A percentile compares a stretch with the other conserved stretches of the same genome.
phyloP scores from a whole-genome alignment of 2,888 invertebrate genomes.

The Myathropa florea region DNA sequence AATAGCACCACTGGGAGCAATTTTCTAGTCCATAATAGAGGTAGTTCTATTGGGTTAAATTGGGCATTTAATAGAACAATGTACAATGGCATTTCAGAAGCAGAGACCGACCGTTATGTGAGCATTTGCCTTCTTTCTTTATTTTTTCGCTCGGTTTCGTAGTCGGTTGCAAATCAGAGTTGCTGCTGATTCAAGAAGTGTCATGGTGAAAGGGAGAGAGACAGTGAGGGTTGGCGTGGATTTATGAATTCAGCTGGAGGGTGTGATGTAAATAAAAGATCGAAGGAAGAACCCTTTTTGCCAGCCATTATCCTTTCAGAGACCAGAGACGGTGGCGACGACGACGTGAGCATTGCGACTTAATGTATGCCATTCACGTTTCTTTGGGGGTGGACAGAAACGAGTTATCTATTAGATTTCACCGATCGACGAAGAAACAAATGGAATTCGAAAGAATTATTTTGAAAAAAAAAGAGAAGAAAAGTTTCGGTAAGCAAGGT shows the following conservation, averaged over 20 bases:
- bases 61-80: conserved; percentile 68
- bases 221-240: neutral
- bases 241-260: conserved; percentile 40
- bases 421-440: conserved; percentile 8
- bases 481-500: neutral
- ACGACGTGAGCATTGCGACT: conserved; percentile 34
- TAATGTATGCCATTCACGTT: conserved; percentile 31
- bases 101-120: conserved; percentile 20
- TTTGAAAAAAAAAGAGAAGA: neutral
- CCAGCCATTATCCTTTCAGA: conserved; percentile 19
- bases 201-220: conserved; percentile 14
- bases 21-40: conserved; percentile 65
- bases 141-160: neutral
- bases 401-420: conserved; percentile 10
- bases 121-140: neutral
- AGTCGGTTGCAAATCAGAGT: conserved; percentile 44
- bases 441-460: conserved; percentile 12
- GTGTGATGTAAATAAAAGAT: conserved; percentile 64
- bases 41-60: conserved; percentile 70
- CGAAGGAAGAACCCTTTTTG: conserved; percentile 23
- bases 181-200: conserved; percentile 48
- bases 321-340: neutral
- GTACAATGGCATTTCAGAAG: conserved; percentile 54
- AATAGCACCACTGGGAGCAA: conserved; percentile 67
- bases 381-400: conserved; percentile 4